phyloP scores from a whole-genome alignment of 2,113 vertebrate species.

The Puntigrus tetrazona region DNA sequence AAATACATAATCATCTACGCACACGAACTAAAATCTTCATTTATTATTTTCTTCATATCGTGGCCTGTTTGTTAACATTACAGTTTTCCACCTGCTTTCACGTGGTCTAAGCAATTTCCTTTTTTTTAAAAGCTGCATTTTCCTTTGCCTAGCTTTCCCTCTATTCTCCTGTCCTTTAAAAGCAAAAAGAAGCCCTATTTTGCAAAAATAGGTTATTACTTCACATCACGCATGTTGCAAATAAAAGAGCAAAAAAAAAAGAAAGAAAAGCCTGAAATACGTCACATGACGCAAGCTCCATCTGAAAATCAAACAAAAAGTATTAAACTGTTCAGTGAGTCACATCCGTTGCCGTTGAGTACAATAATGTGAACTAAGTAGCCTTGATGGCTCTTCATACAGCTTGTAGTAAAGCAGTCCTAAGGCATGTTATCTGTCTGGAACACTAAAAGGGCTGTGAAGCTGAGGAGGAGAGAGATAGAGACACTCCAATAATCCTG shows the following conservation, averaged over 20 bases:
- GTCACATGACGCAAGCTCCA: slow-evolving; percentile 2
- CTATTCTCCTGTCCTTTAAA: background rate
- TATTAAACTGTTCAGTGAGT: slow-evolving; percentile 12
- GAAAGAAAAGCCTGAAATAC: background rate
- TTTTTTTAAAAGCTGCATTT: background rate
- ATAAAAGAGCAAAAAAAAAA: background rate
- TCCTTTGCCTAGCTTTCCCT: background rate
- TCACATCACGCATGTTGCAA: background rate
- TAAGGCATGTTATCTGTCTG: slow-evolving; percentile 14
- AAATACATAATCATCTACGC: background rate
- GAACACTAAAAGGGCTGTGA: slow-evolving; percentile 16
- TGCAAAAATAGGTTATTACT: background rate
- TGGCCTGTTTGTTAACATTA: background rate
- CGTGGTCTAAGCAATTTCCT: background rate
- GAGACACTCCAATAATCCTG: background rate
- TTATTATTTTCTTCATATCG: background rate
- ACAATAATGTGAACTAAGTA: slow-evolving; percentile 53
- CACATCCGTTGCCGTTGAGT: background rate
- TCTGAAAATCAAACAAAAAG: slow-evolving; percentile 6
- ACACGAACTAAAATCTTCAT: background rate
- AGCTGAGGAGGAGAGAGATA: background rate
- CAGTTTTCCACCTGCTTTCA: background rate
- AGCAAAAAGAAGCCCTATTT: background rate
- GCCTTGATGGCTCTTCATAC: slow-evolving; percentile 6
- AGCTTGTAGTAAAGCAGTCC: background rate